Base-by-base conservation (phyloP, 1,140 invertebrate species). In the Eurosta solidaginis region DNA sequence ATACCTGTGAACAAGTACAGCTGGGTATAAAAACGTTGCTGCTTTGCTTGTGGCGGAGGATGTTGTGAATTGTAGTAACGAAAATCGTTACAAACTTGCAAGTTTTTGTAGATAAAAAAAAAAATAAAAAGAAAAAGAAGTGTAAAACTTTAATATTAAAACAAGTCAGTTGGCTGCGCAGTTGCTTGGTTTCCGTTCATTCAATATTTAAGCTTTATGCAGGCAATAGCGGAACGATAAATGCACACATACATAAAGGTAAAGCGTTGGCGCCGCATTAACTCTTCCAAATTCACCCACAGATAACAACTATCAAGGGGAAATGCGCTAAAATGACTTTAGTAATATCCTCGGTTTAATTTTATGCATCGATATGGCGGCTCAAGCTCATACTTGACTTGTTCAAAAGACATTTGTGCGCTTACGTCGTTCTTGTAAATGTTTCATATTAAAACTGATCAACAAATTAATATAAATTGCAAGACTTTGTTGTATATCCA, bases 1-100 rank as follows among this genome's bases (percentile, higher is more conserved):
- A n/a, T n/a, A n/a, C n/a, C n/a, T n/a, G n/a, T n/a, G n/a, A n/a
- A n/a, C n/a, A n/a, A n/a, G n/a, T n/a, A n/a, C n/a, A n/a, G n/a
- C n/a, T n/a, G n/a, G n/a, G n/a, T n/a, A n/a, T n/a, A n/a, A n/a
- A 47, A 14, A 47, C 2, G n/a, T 17, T 1, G 45, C 45, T 12
- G 12, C 12, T 0, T 47, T 47, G 4, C 14, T 5, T 3, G 45
- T n/a, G 5, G 29, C 59, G 59, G n/a, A 63, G 40, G 59, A 68
- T 68, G 59, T 40, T 42, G 36, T 40, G 22, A 36, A 9, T 40
- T 68, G 59, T 33, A 36, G 22, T 33, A 68, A 20, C 33, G 33
- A 68, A 68, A 68, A 40, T 68, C 33, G 59, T 40, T 68, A 68
- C 59, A 68, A 68, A 68, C 59, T 68, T 68, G 33, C 29, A n/a